A percentile compares a stretch with the other conserved stretches of the same genome.
Conservation (phyloP, 1,140 invertebrate species). For the Chrysomallon squamiferum region DNA sequence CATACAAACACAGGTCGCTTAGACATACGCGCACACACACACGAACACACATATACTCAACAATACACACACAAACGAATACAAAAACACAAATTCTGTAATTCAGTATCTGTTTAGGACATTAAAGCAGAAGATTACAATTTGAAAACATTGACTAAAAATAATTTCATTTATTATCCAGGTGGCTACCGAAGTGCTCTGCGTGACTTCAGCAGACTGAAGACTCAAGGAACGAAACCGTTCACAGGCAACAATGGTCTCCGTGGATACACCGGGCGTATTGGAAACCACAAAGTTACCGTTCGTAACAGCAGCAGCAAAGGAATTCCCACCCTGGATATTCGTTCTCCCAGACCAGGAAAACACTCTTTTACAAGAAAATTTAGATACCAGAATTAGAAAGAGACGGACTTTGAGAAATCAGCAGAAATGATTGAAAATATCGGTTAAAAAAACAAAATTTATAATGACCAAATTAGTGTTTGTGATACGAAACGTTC, state of each 20-base stretch:
- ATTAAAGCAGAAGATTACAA: too few relatives aligned
- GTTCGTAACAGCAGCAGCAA: conserved; percentile 14
- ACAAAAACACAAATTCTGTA: too few relatives aligned
- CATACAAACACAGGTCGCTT: too few relatives aligned
- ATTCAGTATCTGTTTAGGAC: too few relatives aligned
- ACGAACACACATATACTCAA: too few relatives aligned
- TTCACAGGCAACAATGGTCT: conserved; percentile 5
- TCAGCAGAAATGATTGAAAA: conserved; percentile 2
- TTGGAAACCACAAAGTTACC: conserved; percentile 17
- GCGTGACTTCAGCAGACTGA: conserved; percentile 16
- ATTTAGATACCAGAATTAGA: conserved; percentile 17
- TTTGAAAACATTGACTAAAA: too few relatives aligned
- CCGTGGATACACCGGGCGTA: conserved; percentile 8
- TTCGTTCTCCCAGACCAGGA: conserved; percentile 7
- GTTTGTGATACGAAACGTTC: conserved; percentile 7
- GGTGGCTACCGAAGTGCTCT: conserved; percentile 17
- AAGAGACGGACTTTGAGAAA: too few relatives aligned
- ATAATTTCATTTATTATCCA: too few relatives aligned
- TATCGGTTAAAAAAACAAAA: conserved; percentile 2
- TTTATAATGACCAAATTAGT: conserved; percentile 11
- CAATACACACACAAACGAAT: too few relatives aligned
- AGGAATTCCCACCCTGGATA: conserved; percentile 17
- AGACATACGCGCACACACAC: too few relatives aligned
- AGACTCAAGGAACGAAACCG: neutral
- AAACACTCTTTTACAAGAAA: conserved; percentile 11